Evolutionary conservation across 2,797 vertebrate genomes (phyloP).

Genomic region (Taeniopygia guttata): DNA sequence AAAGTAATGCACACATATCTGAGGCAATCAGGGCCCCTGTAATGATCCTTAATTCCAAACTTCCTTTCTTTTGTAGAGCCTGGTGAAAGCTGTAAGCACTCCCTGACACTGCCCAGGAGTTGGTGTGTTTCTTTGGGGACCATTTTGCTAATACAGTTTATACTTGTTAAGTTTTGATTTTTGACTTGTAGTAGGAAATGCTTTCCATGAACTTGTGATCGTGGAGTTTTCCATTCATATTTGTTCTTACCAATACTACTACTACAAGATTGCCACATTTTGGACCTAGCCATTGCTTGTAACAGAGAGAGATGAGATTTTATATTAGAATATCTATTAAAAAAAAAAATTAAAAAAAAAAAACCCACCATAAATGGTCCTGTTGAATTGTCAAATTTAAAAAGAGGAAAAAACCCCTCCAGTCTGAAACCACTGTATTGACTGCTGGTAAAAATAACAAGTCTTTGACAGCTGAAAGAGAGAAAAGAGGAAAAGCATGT

Average conservation of each 20-base stretch:
- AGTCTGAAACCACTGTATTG: slow-evolving; percentile 8
- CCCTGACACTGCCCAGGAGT: neutral
- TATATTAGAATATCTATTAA: neutral
- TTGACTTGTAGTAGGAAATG: neutral
- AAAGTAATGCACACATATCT: neutral
- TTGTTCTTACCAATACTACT: neutral
- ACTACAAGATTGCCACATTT: neutral
- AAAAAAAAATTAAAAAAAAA: neutral
- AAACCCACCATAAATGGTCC: neutral
- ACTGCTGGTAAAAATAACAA: slow-evolving; percentile 37
- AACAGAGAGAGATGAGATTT: neutral
- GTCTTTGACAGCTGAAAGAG: slow-evolving; percentile 37
- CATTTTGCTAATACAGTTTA: neutral
- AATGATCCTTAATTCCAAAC: slow-evolving; percentile 51
- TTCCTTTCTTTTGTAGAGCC: slow-evolving; percentile 42
- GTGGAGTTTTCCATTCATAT: neutral
- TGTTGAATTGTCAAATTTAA: neutral
- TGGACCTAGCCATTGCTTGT: neutral
- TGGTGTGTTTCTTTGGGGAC: neutral
- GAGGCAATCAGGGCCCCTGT: neutral
- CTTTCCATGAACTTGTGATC: neutral
- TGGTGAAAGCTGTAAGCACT: neutral
- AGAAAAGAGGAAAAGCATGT: neutral
- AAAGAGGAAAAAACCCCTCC: neutral
- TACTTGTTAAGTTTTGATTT: neutral